Conservation (phyloP, 2,888 invertebrate species). For the Parnassius smintheus region DNA sequence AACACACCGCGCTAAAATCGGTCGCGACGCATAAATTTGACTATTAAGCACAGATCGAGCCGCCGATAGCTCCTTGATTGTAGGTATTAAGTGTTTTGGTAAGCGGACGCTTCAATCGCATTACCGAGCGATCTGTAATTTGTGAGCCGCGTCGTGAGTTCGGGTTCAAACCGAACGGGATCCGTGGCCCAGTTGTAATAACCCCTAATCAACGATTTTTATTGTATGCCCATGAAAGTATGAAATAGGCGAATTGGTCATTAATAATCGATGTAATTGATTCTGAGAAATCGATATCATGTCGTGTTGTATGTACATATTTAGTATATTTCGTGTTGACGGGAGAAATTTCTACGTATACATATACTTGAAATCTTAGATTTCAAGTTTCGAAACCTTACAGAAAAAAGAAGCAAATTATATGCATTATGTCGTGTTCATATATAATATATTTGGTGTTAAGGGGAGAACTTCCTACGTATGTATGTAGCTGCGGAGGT, state of each 20-base stretch:
- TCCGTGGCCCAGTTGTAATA: slow-evolving; percentile 39
- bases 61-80: slow-evolving; percentile 26
- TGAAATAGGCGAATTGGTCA: slow-evolving; percentile 14
- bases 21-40: slow-evolving; percentile 35
- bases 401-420: no score
- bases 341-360: slow-evolving; percentile 2
- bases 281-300: slow-evolving; percentile 14
- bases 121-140: slow-evolving; percentile 36
- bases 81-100: slow-evolving; percentile 29
- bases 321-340: neutral
- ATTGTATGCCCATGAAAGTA: slow-evolving; percentile 15
- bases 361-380: neutral
- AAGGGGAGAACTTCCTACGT: no score
- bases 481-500: no score
- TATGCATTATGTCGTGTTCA: no score
- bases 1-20: slow-evolving; percentile 32
- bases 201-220: slow-evolving; percentile 31
- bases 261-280: slow-evolving; percentile 20
- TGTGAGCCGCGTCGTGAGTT: slow-evolving; percentile 33
- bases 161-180: slow-evolving; percentile 34
- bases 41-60: slow-evolving; percentile 26
- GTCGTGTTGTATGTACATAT: neutral
- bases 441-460: no score
- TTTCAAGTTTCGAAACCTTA: no score
- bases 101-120: slow-evolving; percentile 27